Evolutionary conservation across 2,888 invertebrate genomes (phyloP).

Genomic region (Mystacides longicornis): DNA sequence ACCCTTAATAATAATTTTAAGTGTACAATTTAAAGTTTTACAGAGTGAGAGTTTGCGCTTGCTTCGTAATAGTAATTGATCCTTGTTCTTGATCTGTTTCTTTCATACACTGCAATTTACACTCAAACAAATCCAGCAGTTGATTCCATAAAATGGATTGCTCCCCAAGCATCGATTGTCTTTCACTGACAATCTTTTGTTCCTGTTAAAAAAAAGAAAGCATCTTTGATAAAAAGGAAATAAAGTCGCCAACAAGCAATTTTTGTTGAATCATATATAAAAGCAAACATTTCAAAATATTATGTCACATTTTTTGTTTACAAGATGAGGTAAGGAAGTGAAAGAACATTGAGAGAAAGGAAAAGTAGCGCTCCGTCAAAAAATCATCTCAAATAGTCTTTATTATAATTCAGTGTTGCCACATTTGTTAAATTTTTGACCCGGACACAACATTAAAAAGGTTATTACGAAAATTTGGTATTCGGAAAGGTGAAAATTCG

Average conservation of each 20-base stretch:
- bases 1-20: not conserved
- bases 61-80: conserved; percentile 52
- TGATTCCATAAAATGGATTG: conserved; percentile 43
- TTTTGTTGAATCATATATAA: not conserved
- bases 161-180: conserved; percentile 44
- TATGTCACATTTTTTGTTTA: not conserved
- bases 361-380: too few relatives aligned
- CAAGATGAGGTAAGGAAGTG: too few relatives aligned
- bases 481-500: too few relatives aligned
- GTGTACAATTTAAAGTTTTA: not conserved
- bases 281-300: not conserved
- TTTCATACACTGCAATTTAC: conserved; percentile 48
- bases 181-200: conserved; percentile 42
- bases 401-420: too few relatives aligned
- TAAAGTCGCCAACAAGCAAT: too few relatives aligned
- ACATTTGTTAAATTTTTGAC: too few relatives aligned
- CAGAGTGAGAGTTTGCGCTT: conserved; percentile 45
- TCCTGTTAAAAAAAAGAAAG: conserved; percentile 33
- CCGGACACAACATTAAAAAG: too few relatives aligned
- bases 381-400: too few relatives aligned
- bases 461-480: too few relatives aligned
- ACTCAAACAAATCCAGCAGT: conserved; percentile 44
- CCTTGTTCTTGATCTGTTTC: conserved; percentile 47
- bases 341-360: too few relatives aligned
- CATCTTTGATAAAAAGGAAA: not conserved